Evolutionary conservation across 1,140 invertebrate species (phyloP).

Genomic region (Trichogramma pretiosum): DNA sequence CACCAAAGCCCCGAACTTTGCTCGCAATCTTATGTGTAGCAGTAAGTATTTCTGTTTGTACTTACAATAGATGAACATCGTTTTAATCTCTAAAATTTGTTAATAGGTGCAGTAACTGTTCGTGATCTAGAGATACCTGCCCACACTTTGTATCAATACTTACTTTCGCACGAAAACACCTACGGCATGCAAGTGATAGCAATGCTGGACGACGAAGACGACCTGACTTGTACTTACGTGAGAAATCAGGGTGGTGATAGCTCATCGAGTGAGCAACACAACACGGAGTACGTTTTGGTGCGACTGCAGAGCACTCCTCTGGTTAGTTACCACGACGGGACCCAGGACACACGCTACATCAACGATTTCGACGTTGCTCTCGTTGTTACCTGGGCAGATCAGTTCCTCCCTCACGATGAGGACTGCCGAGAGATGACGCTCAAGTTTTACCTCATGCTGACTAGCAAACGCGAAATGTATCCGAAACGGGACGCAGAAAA

Average conservation of each 20-base stretch:
- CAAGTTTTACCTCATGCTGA: constrained; percentile 68
- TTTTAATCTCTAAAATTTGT: neutral
- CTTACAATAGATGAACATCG: constrained; percentile 15
- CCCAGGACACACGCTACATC: constrained; percentile 53
- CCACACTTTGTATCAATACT: constrained; percentile 62
- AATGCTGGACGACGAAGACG: constrained; percentile 51
- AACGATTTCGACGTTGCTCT: constrained; percentile 65
- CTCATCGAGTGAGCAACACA: constrained; percentile 32
- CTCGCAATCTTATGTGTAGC: constrained; percentile 66
- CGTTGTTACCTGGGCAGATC: constrained; percentile 53
- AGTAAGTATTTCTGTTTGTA: constrained; percentile 41
- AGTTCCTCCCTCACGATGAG: constrained; percentile 17
- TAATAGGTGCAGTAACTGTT: constrained; percentile 53
- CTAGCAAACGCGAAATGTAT: constrained; percentile 60
- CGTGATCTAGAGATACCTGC: constrained; percentile 55
- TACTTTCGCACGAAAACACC: constrained; percentile 60
- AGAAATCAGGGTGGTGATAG: too few species aligned
- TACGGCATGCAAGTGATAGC: constrained; percentile 62
- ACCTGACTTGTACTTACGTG: too few species aligned
- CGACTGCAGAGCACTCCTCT: constrained; percentile 50
- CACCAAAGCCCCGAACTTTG: constrained; percentile 72
- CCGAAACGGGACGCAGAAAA: constrained; percentile 59
- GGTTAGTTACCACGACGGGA: constrained; percentile 52
- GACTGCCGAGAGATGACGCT: constrained; percentile 48
- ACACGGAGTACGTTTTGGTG: constrained; percentile 55